Percentiles rank a stretch among this genome's conserved stretches.
These are phyloP conservation scores for Blastomussa wellsi DNA, from an alignment of 92 coral and sea anemone genomes.

Conservation along the genomic window DNA sequence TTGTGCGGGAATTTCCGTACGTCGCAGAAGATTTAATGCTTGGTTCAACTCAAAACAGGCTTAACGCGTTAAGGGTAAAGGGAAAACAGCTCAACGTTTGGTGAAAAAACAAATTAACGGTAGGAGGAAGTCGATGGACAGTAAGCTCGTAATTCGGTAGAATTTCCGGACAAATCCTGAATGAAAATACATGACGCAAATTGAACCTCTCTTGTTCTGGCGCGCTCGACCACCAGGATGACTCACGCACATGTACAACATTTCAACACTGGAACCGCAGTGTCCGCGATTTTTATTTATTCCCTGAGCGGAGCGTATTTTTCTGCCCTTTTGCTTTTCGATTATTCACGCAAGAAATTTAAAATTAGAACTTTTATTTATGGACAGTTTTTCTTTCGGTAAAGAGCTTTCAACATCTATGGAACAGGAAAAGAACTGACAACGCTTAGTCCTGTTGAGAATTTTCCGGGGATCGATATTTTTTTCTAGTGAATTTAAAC, in stretches of 20 bases:
- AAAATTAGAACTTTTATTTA: background rate
- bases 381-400: background rate
- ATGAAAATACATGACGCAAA: background rate
- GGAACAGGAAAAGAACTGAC: background rate
- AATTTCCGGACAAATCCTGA: conserved; percentile 9
- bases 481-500: background rate
- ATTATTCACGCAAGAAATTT: background rate
- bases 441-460: background rate
- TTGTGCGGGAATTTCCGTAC: background rate
- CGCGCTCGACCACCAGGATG: conserved; percentile 4
- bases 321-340: background rate
- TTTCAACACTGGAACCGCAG: background rate
- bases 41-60: background rate
- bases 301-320: conserved; percentile 11
- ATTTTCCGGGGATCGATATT: background rate
- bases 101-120: background rate
- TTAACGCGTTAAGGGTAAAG: background rate
- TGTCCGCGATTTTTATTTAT: background rate
- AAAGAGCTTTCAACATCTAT: conserved; percentile 11
- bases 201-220: background rate
- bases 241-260: background rate
- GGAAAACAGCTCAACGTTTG: background rate
- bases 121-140: background rate
- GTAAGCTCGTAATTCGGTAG: conserved; percentile 12
- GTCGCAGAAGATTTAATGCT: background rate